These are phyloP conservation scores for Sinella curviseta DNA, from an alignment of 1,140 invertebrate species.

Conservation along the genomic window DNA sequence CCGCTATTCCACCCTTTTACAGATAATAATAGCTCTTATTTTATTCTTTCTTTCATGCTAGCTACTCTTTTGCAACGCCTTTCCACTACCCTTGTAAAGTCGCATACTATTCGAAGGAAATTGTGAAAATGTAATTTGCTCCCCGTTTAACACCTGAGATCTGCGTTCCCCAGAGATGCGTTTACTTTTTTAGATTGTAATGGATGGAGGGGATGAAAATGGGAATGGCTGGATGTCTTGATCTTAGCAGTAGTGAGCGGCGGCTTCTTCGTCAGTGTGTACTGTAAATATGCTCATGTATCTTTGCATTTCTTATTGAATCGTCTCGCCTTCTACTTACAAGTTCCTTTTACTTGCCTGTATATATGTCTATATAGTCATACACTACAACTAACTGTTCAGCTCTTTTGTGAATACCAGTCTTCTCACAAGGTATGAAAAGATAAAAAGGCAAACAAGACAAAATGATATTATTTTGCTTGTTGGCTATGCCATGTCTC, in stretches of 20 bases:
- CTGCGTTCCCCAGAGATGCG: constrained; percentile 29
- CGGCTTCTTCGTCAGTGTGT: background rate
- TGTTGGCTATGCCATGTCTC: background rate
- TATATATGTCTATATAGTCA: background rate
- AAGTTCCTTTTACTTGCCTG: background rate
- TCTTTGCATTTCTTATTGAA: constrained; percentile 13
- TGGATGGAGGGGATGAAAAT: constrained; percentile 34
- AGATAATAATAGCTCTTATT: background rate
- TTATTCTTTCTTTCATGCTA: background rate
- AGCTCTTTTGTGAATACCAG: background rate
- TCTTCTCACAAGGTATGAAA: constrained; percentile 7
- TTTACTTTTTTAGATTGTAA: constrained; percentile 37
- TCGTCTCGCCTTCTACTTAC: background rate
- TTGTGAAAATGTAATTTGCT: constrained; percentile 49
- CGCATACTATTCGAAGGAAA: constrained; percentile 29
- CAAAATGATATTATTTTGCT: constrained; percentile 14
- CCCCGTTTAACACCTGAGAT: constrained; percentile 47
- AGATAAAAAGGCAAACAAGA: constrained; percentile 23
- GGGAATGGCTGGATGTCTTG: constrained; percentile 34
- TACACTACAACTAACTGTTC: background rate
- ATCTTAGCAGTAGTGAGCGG: constrained; percentile 28
- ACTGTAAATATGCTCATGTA: background rate
- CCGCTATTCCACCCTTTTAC: background rate
- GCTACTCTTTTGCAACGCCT: background rate
- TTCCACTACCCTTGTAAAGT: background rate